Percentiles rank a stretch among this genome's conserved stretches.
phyloP scores from a whole-genome alignment of 2,888 invertebrate species.

The Timema podura region DNA sequence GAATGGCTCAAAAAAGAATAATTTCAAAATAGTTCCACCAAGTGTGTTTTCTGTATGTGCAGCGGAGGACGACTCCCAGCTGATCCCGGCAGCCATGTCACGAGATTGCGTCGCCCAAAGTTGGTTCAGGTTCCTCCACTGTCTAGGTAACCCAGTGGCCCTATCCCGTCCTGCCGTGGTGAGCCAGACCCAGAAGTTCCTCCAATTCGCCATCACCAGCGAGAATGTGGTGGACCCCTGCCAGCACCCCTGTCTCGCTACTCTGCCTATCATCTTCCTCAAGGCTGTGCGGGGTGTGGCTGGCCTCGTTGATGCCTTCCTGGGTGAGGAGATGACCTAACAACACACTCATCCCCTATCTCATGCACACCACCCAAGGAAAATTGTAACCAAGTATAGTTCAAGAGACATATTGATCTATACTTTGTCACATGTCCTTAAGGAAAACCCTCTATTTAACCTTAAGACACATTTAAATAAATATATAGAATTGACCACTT shows the following conservation, averaged over 20 bases:
- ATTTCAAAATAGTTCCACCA: no score
- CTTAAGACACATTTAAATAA: no score
- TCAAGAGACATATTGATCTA: no score
- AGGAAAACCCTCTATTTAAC: no score
- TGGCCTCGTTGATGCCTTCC: constrained; percentile 84
- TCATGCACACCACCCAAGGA: no score
- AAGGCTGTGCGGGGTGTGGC: constrained; percentile 92
- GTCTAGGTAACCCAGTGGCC: constrained; percentile 92
- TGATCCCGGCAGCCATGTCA: constrained; percentile 80
- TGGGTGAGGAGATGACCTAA: constrained; percentile 59
- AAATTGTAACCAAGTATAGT: no score
- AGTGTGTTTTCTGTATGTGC: constrained; percentile 28
- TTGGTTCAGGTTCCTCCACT: constrained; percentile 93
- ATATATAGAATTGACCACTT: no score
- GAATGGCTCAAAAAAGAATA: no score
- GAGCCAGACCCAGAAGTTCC: constrained; percentile 67
- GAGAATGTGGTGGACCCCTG: constrained; percentile 76
- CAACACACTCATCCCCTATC: no score
- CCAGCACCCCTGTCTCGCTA: constrained; percentile 81
- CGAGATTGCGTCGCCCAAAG: constrained; percentile 89
- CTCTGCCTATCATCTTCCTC: constrained; percentile 83
- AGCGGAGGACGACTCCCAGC: constrained; percentile 81
- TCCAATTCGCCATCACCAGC: constrained; percentile 74
- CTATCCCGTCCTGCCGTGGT: constrained; percentile 80
- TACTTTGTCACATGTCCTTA: no score